Evolutionary conservation across 2,797 vertebrate species (phyloP).

Genomic region (Pseudochirops corinnae): DNA sequence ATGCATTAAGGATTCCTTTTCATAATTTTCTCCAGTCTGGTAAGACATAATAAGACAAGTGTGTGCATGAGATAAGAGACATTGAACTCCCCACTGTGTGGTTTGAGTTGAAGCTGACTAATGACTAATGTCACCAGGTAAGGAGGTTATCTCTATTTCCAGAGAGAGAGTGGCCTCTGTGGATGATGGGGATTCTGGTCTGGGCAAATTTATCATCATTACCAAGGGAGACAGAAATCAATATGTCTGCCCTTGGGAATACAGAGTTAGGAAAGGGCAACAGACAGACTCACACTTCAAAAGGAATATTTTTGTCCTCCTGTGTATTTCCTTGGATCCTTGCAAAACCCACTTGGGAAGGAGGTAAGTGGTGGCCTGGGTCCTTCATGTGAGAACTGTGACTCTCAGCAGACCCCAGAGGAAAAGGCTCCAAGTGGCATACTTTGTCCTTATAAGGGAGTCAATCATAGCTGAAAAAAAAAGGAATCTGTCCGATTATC

Average conservation of each 20-base stretch:
- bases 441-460: constrained; percentile 79
- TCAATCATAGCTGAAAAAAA: background rate
- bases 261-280: constrained; percentile 16
- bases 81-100: background rate
- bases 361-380: constrained; percentile 38
- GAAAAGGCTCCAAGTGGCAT: constrained; percentile 72
- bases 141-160: constrained; percentile 62
- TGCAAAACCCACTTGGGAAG: constrained; percentile 54
- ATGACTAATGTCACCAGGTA: constrained; percentile 38
- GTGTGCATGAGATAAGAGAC: constrained; percentile 73
- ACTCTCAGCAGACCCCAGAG: constrained; percentile 37
- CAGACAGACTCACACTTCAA: background rate
- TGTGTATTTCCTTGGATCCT: background rate
- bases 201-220: constrained; percentile 56
- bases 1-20: constrained; percentile 58
- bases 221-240: constrained; percentile 64
- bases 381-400: constrained; percentile 38
- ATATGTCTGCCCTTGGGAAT: constrained; percentile 52
- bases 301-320: background rate
- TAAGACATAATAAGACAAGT: constrained; percentile 64
- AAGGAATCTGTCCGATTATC: constrained; percentile 70
- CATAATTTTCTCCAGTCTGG: constrained; percentile 17
- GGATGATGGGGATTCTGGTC: constrained; percentile 55
- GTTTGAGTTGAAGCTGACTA: constrained; percentile 2
- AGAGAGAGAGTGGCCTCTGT: background rate